Evolutionary conservation across 1,140 invertebrate genomes (phyloP), one percentile per base, ranked within the genome.

Genomic region (Heliconius nattereri): DNA sequence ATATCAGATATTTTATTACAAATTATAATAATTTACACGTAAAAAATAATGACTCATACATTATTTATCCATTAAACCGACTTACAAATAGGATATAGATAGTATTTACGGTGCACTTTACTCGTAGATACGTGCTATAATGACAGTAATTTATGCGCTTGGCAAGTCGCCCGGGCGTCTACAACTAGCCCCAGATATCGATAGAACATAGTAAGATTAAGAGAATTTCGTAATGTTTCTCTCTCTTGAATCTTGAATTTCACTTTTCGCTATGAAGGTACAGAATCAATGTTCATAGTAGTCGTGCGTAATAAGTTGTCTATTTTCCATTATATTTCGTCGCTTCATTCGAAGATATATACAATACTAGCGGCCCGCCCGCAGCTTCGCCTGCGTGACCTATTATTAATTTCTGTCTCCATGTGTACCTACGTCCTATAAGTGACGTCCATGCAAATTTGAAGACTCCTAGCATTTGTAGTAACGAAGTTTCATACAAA

Each of bases 41-140:
- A 16, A 66, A 29, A 60, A 26, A 71, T 3, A 52, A 60, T 75
- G 78, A 54, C 11, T 37, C 73, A 75, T 60, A 75, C 45, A 29
- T 73, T 72, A 52, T 32, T 60, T 26, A 54, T 60, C 26, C 35
- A 75, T 73, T 78, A 29, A 29, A 66, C 23, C 29, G 26, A 29
- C 60, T 11, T 29, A 73, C n/a, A 72, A 82, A 23, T 78, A 57
- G 45, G 29, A 57, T 76, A 66, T 40, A 29, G 11, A 40, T 7
- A 71, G 54, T 80, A 73, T 80, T 80, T 76, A 73, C 73, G 52
- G 29, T 13, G 29, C 75, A 80, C 78, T 80, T 73, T 60, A 35
- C 32, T 35, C 32, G 32, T 35, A 76, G 78, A 80, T 80, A 78
- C 54, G 49, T 49, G 23, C 76, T 71, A 13, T n/a, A 23, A 78